Base-by-base conservation (phyloP, 2,113 vertebrate genomes). In the Rallus limicola region DNA sequence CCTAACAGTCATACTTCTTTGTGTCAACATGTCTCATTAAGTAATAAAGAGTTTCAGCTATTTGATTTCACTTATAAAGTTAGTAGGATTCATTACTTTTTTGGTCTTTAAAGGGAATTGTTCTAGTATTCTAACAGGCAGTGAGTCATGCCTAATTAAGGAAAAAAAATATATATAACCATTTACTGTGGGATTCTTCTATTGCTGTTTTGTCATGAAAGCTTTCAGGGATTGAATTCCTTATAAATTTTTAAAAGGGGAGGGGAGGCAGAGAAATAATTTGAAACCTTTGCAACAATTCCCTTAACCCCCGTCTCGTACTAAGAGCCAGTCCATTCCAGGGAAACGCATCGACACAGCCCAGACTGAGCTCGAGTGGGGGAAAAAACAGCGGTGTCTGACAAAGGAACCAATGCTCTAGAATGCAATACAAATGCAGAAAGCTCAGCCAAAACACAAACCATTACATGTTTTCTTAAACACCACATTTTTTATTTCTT, bases 1-100 rank as follows among this genome's bases (percentile, higher is more conserved):
- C 2, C 2, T 95, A 97, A 95, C 6, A 79, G 85, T 68, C 91
- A 88, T 1, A 2, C 52, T 78, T 94, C 60, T 83, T 83, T 79
- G 72, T 96, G 90, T 95, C 86, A 95, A 88, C 72, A 96, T 58
- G 56, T 90, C 69, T 91, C 92, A 85, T 90, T 92, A 96, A 93
- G 64, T 85, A 91, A 94, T 71, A 89, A 87, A 65, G 91, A 84
- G 62, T 94, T 92, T 83, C 64, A 91, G 82, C 91, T 93, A 82
- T 75, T 83, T 93, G 90, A 77, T 92, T 94, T 96, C 80, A 84
- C 74, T 82, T 91, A 56, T 15, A 56, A 92, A 92, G 86, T 91
- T 79, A 75, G 80, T 42, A 65, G 50, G 58, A 65, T 36, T 92
- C 74, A n/a, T 6, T 1, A 76, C 46, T 85, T 93, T 63, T 67